Evolutionary conservation across 92 coral and sea anemone species (phyloP).

Genomic region (Anthopleura xanthogrammica): DNA sequence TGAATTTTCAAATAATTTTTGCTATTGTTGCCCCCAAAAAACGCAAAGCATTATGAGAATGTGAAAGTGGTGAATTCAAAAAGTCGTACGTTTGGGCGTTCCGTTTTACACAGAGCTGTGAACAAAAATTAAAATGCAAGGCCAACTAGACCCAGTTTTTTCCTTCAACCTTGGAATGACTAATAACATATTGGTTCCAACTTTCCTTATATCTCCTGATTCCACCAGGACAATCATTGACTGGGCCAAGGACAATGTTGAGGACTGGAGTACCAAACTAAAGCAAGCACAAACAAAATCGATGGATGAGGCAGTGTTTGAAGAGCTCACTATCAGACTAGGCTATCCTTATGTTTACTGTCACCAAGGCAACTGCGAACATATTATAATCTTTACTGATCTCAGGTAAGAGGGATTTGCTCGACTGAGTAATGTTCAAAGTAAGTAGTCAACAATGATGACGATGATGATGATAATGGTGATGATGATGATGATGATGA

Average conservation of each 20-base stretch:
- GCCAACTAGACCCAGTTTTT: background rate
- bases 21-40: no score
- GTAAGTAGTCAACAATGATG: no score
- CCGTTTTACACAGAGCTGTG: no score
- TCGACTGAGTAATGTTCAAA: no score
- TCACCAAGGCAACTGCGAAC: constrained; percentile 98
- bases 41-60: no score
- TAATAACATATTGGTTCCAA: background rate
- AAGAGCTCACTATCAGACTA: constrained; percentile 71
- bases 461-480: no score
- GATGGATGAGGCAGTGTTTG: constrained; percentile 83
- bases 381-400: constrained; percentile 83
- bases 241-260: constrained; percentile 78
- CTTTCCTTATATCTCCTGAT: background rate
- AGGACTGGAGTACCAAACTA: constrained; percentile 54
- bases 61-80: no score
- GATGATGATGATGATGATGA: no score
- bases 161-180: no score
- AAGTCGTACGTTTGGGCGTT: no score
- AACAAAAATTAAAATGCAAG: no score
- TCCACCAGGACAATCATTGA: constrained; percentile 65
- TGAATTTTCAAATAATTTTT: no score
- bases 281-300: constrained; percentile 56
- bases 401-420: constrained; percentile 55
- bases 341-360: constrained; percentile 92